Conservation (phyloP, 2,113 vertebrate species). For the Sporophila hypoxantha region DNA sequence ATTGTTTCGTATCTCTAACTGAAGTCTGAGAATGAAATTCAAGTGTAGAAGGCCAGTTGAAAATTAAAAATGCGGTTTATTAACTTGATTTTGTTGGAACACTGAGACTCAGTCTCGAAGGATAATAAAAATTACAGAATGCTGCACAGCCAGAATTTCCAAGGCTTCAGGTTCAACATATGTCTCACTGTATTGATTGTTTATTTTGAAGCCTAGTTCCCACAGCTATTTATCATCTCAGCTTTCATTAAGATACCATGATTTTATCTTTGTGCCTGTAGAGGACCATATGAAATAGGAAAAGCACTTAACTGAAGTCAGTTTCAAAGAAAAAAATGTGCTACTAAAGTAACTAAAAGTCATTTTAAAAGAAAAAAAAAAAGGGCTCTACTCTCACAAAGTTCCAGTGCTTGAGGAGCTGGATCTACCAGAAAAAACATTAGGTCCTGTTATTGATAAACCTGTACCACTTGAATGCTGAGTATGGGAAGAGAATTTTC, state of each 20-base stretch:
- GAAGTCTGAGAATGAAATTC: background rate
- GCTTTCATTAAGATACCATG: background rate
- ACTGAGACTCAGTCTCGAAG: background rate
- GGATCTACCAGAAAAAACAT: background rate
- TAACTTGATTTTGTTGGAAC: background rate
- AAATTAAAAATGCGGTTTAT: constrained; percentile 13
- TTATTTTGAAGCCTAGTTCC: background rate
- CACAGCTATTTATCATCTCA: background rate
- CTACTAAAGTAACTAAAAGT: background rate
- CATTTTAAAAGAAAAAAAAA: background rate
- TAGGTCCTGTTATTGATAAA: background rate
- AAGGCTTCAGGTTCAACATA: background rate
- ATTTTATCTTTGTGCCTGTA: background rate
- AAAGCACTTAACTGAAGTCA: background rate
- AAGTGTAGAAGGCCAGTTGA: background rate
- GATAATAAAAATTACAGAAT: background rate
- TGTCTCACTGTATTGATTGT: background rate
- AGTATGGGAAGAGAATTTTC: background rate
- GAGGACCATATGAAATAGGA: background rate
- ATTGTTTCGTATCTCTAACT: background rate
- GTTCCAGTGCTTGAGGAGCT: background rate
- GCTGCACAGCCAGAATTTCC: background rate
- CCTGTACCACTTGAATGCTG: background rate
- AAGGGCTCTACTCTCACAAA: background rate
- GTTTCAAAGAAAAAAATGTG: background rate